Evolutionary conservation across 1,140 invertebrate species (phyloP), one percentile per base, ranked within the genome.

Genomic region (Limonius californicus): DNA sequence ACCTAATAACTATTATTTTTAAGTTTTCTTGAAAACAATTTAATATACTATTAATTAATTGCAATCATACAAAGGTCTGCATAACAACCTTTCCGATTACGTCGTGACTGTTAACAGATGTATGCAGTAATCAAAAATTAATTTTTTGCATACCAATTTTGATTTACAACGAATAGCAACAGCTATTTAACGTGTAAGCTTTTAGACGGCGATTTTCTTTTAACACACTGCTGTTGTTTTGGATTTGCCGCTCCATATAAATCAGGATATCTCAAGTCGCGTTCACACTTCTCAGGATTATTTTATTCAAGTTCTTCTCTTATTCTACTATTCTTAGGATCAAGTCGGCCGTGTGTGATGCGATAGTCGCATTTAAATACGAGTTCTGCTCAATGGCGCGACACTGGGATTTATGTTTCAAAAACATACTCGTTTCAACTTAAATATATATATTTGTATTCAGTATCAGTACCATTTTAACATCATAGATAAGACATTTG

Each of bases 391-490:
- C 65, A 62, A 65, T 65, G 60, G 59, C 60, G 63, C 63, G 62
- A 58, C 57, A 14, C 18, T 21, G 21, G 59, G 59, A 66, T 69
- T 69, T 64, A 63, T 69, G 61, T 54, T 27, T 54, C 55, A 61
- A 66, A 27, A 69, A 69, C 65, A 65, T 55, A 63, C 50, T 60
- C 58, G 62, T 66, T 65, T 53, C 50, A 43, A 20, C 59, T 70
- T 65, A 70, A 70, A 68, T 70, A 70, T 21, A 20, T 70, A 66
- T 70, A 59, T 70, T 70, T 70, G 68, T 70, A 70, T 70, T 68
- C 68, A 64, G 66, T 64, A 66, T 66, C 59, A 42, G 64, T 66
- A 55, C 45, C 59, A 32, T 61, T 61, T 61, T 61, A 61, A 61
- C 59, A 61, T 61, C 59, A 59, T 58, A 67, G 60, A 62, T 62